Evolutionary conservation across 2,113 vertebrate genomes (phyloP), one percentile per base, ranked within the genome.

Genomic region (Stegostoma tigrinum): DNA sequence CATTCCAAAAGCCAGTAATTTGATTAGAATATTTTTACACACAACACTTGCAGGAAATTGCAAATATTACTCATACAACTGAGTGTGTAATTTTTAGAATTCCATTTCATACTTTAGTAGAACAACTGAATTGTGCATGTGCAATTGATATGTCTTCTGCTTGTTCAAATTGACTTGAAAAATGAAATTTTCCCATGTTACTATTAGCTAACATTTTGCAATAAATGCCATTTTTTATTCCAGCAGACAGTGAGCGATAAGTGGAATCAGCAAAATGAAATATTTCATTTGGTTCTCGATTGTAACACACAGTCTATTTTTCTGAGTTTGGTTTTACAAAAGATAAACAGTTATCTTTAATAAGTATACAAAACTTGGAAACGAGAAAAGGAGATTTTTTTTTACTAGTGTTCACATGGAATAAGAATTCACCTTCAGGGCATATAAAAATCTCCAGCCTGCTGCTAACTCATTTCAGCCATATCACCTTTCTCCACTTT

Each of bases 121-220:
- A 83, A 23, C 45, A 42, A 42, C 5, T 23, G 80, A 45, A 83
- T 83, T 42, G 42, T 83, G 38, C 80, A 83, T 38, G 4, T 83
- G n/a, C n/a, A 83, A 78, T 78, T 78, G 34, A 78, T 8, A 78
- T 2, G 17, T 42, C 17, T 42, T 83, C 15, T 42, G 21, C 42
- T 42, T 83, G 80, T 83, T 83, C 80, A 83, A 83, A 83, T 42
- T 78, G 80, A 83, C 17, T 83, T 83, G 78, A 83, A 83, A 83
- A 42, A 3, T 42, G 38, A 83, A 42, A 42, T 83, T 83, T 83
- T 83, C 38, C 21, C 42, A 42, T 38, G 19, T 14, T 34, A 83
- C 5, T 19, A 17, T 83, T 5, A 45, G 80, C 5, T 83, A 83
- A 45, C 38, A 42, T 45, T 83, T 83, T 19, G 21, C 21, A 42